These are phyloP conservation scores for Antedon mediterranea DNA, from an alignment of 53 echinoderm and acorn worm genomes.

Conservation along the genomic window DNA sequence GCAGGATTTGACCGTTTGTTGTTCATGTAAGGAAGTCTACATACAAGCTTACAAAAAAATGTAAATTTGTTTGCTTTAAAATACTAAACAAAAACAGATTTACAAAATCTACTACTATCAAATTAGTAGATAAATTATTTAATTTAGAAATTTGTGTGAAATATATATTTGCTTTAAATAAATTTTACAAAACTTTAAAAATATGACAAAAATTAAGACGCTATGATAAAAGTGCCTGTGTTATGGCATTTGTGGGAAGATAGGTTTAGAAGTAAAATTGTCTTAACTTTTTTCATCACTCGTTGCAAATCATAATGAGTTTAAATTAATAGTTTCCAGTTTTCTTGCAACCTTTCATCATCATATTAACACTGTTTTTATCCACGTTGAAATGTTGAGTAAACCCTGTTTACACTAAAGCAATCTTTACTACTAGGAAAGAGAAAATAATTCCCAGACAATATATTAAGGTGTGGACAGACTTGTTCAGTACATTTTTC, in stretches of 20 bases:
- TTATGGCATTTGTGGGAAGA: background rate
- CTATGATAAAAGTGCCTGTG: too few relatives aligned
- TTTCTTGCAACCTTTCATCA: background rate
- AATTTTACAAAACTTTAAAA: too few relatives aligned
- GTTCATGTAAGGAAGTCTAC: background rate
- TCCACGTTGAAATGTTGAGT: background rate
- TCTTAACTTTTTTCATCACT: background rate
- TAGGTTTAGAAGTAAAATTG: background rate
- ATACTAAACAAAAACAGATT: too few relatives aligned
- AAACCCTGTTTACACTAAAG: background rate
- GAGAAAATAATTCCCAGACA: background rate
- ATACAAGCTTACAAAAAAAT: too few relatives aligned
- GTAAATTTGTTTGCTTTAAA: too few relatives aligned
- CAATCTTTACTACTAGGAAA: background rate
- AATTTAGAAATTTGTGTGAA: too few relatives aligned
- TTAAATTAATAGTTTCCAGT: background rate
- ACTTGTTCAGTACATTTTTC: too few relatives aligned
- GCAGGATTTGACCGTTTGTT: background rate
- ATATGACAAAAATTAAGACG: too few relatives aligned
- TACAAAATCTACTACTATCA: too few relatives aligned
- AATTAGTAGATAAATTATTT: too few relatives aligned
- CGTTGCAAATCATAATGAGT: background rate
- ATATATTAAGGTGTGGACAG: too few relatives aligned
- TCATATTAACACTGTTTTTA: background rate
- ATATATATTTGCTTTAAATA: too few relatives aligned